Evolutionary conservation across 2,113 vertebrate species (phyloP).

Genomic region (Paracanthobrama guichenoti): DNA sequence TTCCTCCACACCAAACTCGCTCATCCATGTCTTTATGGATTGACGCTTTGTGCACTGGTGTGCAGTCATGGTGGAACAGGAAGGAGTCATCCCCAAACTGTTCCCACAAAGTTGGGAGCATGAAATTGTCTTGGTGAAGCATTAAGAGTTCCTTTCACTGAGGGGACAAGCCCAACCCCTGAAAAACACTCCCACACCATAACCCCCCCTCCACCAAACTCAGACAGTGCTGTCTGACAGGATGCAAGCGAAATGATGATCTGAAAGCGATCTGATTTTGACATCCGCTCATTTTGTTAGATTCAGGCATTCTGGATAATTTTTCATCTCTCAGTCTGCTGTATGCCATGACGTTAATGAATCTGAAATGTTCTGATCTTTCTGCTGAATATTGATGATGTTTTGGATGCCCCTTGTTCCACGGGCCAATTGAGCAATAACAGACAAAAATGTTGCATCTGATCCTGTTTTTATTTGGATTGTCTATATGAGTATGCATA

Average conservation of each 20-base stretch:
- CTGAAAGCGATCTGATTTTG: not conserved
- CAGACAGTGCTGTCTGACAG: too few species aligned
- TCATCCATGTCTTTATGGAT: too few species aligned
- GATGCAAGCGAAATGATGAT: not conserved
- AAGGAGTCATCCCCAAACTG: too few species aligned
- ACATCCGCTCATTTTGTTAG: not conserved
- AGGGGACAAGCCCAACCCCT: too few species aligned
- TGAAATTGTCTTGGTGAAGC: too few species aligned
- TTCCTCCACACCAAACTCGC: too few species aligned
- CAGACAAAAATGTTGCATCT: constrained; percentile 32
- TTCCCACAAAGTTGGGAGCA: too few species aligned
- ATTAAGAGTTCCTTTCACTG: too few species aligned
- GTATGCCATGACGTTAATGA: not conserved
- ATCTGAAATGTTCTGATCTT: not conserved
- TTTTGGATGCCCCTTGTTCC: not conserved
- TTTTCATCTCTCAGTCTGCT: not conserved
- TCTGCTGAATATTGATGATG: not conserved
- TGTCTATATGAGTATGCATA: constrained; percentile 10
- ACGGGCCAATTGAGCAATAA: not conserved
- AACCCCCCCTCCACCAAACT: too few species aligned
- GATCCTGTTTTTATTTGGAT: not conserved
- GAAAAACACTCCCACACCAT: too few species aligned
- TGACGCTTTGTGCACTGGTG: too few species aligned
- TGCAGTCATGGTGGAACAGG: too few species aligned
- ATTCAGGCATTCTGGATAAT: not conserved